phyloP scores from a whole-genome alignment of 2,797 vertebrate species.

The Argentina silus region DNA sequence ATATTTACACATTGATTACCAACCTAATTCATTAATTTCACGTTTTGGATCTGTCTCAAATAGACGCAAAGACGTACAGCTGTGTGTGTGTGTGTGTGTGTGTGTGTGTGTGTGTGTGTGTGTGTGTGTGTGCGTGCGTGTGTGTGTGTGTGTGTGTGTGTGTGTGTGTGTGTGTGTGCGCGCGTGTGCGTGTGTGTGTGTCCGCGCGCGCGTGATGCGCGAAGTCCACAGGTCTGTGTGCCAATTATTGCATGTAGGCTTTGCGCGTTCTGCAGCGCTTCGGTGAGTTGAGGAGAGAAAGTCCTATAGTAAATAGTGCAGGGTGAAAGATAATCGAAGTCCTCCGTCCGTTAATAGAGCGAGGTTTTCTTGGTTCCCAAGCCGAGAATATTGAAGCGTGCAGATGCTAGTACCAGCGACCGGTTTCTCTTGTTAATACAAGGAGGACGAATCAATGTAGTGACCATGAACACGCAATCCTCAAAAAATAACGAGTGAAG shows the following conservation, averaged over 20 bases:
- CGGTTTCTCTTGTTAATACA: background rate
- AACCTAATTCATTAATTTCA: background rate
- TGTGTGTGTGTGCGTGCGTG: conserved; percentile 25
- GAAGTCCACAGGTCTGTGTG: conserved; percentile 35
- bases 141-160: conserved; percentile 32
- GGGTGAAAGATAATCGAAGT: conserved; percentile 8
- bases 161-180: background rate
- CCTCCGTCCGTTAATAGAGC: conserved; percentile 7
- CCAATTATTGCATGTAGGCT: conserved; percentile 14
- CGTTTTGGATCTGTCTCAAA: background rate
- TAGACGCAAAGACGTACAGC: background rate
- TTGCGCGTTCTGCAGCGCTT: conserved; percentile 18
- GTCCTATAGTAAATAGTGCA: conserved; percentile 18
- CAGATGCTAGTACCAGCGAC: conserved; percentile 8
- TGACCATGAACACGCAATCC: conserved; percentile 1
- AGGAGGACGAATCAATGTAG: conserved; percentile 2
- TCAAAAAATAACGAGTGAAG: background rate
- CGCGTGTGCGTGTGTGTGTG: conserved; percentile 17
- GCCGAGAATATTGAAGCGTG: conserved; percentile 19
- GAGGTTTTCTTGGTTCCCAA: conserved; percentile 35
- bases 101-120: background rate
- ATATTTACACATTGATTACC: background rate
- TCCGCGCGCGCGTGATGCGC: conserved; percentile 4
- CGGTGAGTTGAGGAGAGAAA: conserved; percentile 1
- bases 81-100: conserved; percentile 30